phyloP scores from a whole-genome alignment of 2,888 invertebrate species.

The Nasonia oneida region DNA sequence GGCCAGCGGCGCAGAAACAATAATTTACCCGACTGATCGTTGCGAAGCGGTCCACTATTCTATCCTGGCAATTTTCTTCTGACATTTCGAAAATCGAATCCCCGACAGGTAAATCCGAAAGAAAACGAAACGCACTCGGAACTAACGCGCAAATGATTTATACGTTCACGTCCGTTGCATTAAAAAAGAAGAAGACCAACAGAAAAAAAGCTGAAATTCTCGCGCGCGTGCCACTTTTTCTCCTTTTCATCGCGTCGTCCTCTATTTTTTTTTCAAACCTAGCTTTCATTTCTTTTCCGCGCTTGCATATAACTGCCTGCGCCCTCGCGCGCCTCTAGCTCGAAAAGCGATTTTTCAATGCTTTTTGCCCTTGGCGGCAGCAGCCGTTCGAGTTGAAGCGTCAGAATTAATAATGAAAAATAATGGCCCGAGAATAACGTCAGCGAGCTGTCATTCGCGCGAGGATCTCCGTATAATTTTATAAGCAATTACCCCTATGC shows the following conservation, averaged over 20 bases:
- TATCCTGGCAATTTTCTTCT: slow-evolving; percentile 11
- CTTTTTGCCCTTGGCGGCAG: neutral
- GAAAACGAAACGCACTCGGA: slow-evolving; percentile 22
- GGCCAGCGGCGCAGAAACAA: too few species aligned
- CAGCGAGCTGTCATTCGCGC: neutral
- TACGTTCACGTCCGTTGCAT: slow-evolving; percentile 2
- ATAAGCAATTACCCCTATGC: too few species aligned
- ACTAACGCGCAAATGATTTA: slow-evolving; percentile 45
- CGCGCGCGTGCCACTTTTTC: neutral
- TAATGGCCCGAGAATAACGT: slow-evolving; percentile 28
- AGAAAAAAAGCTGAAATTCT: too few species aligned
- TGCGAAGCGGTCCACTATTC: too few species aligned
- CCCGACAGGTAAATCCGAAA: slow-evolving; percentile 7
- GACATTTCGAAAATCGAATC: slow-evolving; percentile 3
- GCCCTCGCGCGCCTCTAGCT: neutral
- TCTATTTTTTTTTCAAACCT: too few species aligned
- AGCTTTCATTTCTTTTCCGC: too few species aligned
- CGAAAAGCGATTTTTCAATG: slow-evolving; percentile 45
- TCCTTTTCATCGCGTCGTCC: too few species aligned
- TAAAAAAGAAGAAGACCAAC: too few species aligned
- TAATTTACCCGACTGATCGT: too few species aligned
- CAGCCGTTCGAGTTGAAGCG: slow-evolving; percentile 43
- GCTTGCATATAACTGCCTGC: too few species aligned
- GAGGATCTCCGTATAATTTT: slow-evolving; percentile 28
- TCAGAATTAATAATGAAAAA: slow-evolving; percentile 61